These are phyloP conservation scores for Latheticus oryzae DNA, from an alignment of 2,888 invertebrate genomes.

Conservation along the genomic window DNA sequence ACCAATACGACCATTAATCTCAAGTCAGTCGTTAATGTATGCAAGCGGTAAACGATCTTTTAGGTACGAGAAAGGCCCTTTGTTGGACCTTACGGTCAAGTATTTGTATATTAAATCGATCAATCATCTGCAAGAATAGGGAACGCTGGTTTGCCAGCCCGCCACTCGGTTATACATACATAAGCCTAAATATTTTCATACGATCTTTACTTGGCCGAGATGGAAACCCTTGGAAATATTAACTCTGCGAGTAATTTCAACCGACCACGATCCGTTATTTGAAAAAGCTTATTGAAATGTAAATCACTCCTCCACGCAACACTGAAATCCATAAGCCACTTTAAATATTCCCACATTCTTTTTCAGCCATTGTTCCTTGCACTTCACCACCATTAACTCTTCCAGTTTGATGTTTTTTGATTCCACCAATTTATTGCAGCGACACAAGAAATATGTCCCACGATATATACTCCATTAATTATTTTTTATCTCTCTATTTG, in stretches of 20 bases:
- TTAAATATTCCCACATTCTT: conserved; percentile 16
- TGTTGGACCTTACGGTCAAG: conserved; percentile 67
- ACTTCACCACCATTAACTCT: not conserved
- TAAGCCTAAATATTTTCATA: conserved; percentile 48
- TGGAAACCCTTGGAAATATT: conserved; percentile 42
- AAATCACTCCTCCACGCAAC: conserved; percentile 34
- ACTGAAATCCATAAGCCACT: conserved; percentile 15
- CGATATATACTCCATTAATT: not conserved
- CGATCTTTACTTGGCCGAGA: conserved; percentile 42
- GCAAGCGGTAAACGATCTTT: conserved; percentile 66
- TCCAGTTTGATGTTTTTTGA: too few relatives aligned
- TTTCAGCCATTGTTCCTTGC: conserved; percentile 11
- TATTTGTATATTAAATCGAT: conserved; percentile 68
- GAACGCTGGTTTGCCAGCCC: conserved; percentile 53
- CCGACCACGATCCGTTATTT: conserved; percentile 31
- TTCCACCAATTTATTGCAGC: too few relatives aligned
- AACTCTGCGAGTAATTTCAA: conserved; percentile 41
- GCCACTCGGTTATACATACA: conserved; percentile 47
- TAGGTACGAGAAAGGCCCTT: conserved; percentile 64
- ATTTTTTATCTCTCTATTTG: not conserved
- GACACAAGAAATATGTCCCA: not conserved
- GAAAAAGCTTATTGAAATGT: conserved; percentile 38
- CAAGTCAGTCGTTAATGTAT: conserved; percentile 64
- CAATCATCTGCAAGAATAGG: conserved; percentile 66
- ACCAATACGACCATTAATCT: conserved; percentile 64